phyloP scores from a whole-genome alignment of 1,140 invertebrate genomes.

The Manduca sexta region DNA sequence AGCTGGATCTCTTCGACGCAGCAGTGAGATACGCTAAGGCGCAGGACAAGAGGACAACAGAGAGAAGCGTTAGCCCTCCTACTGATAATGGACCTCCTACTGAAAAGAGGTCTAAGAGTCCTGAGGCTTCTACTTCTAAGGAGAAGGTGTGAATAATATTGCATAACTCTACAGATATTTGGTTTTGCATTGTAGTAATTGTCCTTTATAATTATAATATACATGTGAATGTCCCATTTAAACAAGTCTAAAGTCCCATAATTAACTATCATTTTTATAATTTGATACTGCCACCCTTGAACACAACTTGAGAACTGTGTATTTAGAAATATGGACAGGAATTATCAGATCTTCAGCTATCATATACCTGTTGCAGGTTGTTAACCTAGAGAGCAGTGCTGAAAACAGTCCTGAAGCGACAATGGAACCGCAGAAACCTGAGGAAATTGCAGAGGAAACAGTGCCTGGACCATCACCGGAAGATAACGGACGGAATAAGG shows the following conservation, averaged over 20 bases:
- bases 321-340: no score
- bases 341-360: no score
- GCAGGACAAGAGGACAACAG: conserved; percentile 39
- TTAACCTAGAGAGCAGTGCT: conserved; percentile 56
- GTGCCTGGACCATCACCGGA: conserved; percentile 8
- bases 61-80: conserved; percentile 34
- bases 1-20: conserved; percentile 84
- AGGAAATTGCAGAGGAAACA: conserved; percentile 14
- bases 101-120: conserved; percentile 38
- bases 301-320: no score
- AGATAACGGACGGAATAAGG: conserved; percentile 15
- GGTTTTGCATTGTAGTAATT: no score
- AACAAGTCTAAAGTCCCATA: no score
- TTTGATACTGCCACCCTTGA: no score
- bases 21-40: conserved; percentile 78
- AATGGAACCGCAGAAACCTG: conserved; percentile 19
- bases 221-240: no score
- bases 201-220: no score
- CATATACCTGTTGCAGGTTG: conserved; percentile 28
- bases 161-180: not conserved
- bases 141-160: conserved; percentile 27
- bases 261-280: no score
- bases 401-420: conserved; percentile 52
- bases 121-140: conserved; percentile 48
- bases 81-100: conserved; percentile 23